Evolutionary conservation across 2,113 vertebrate genomes (phyloP), one percentile per base, ranked within the genome.

Genomic region (Poeciliopsis turrubarensis): DNA sequence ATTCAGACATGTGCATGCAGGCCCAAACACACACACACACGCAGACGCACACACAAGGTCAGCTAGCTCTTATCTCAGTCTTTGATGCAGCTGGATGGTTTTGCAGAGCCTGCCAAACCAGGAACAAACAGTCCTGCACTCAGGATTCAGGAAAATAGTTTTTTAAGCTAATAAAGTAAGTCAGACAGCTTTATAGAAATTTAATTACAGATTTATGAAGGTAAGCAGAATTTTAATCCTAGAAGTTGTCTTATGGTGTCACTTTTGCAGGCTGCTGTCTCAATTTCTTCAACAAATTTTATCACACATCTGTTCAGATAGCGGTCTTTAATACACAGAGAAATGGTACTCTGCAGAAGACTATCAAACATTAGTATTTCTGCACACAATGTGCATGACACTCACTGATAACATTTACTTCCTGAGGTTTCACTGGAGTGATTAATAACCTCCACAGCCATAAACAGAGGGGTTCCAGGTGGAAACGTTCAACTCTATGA

Each of bases 61-160:
- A 25, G 22, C 54, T n/a, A 66, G 41, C 70, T 74, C 77, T 80
- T 85, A 89, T 84, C 84, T 84, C 37, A n/a, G 54, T 70, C 77
- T 89, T 81, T 82, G 67, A 84, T 84, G 81, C 84, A 80, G 79
- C 77, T 84, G 73, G 72, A 81, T 63, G 19, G 15, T 68, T 77
- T 77, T 81, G 75, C 54, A 39, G 39, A 76, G 74, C 64, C 60
- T 67, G 34, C 73, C 22, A 25, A 83, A 77, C 51, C 41, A 71
- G 68, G 65, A 74, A 87, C 70, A 82, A 84, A 84, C 68, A 78
- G 67, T 73, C 65, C 72, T 65, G 26, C 63, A 70, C 72, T 74
- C 41, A 47, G 19, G 60, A 67, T 41, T 41, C 64, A 66, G 30
- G 3, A 54, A 84, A 82, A 79, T n/a, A n/a, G 25, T 17, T 47